A percentile compares a stretch with the other conserved stretches of the same genome.
These are phyloP conservation scores for Isotomurus palustris DNA, from an alignment of 2,888 invertebrate genomes.

Conservation along the genomic window DNA sequence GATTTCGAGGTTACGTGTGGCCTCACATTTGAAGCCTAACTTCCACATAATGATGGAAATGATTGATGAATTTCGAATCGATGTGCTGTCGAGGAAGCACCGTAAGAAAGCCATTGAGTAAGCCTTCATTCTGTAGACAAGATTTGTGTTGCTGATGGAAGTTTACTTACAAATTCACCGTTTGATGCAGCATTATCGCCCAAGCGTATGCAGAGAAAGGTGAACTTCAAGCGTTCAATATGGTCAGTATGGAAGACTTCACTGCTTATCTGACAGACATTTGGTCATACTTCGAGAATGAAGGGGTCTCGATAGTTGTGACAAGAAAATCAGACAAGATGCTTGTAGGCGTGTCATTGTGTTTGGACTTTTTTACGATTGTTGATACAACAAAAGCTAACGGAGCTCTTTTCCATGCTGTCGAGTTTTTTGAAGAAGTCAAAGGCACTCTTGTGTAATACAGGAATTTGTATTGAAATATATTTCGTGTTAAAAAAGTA, in stretches of 20 bases:
- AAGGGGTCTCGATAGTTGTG: constrained; percentile 60
- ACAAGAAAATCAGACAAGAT: constrained; percentile 55
- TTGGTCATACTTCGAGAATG: constrained; percentile 14
- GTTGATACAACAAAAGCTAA: constrained; percentile 56
- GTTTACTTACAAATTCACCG: no score
- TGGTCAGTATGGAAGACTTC: constrained; percentile 11
- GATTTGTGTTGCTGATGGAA: no score
- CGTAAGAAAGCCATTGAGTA: no score
- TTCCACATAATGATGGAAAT: constrained; percentile 3
- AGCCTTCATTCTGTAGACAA: no score
- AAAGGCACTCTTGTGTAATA: constrained; percentile 22
- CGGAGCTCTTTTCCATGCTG: constrained; percentile 67
- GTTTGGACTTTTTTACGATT: constrained; percentile 60
- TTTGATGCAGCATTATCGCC: constrained; percentile 22
- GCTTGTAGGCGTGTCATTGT: constrained; percentile 66
- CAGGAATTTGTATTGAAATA: not conserved
- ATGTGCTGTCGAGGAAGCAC: no score
- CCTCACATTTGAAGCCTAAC: not conserved
- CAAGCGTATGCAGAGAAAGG: constrained; percentile 19
- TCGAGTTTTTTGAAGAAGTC: constrained; percentile 68
- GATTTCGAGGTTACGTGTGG: no score
- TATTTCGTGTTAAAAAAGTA: no score
- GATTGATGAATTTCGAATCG: not conserved
- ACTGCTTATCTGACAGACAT: constrained; percentile 14
- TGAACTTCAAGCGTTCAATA: constrained; percentile 20